These are phyloP conservation scores for Lampris megalopsis DNA, from an alignment of 2,113 vertebrate species.

Conservation along the genomic window DNA sequence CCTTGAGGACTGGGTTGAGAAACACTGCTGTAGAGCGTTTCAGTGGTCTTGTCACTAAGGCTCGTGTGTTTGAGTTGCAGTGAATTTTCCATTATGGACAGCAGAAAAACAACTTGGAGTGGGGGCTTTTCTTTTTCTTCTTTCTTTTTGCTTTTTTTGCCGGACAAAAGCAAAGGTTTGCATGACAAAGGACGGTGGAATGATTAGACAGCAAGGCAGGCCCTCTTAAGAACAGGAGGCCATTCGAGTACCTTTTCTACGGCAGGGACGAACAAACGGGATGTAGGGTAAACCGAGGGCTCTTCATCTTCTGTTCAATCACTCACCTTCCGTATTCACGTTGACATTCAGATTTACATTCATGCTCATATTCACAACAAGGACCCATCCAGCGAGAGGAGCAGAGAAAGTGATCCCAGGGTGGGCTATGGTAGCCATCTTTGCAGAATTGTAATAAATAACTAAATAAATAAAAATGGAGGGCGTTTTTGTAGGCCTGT, in stretches of 20 bases:
- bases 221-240: conserved; percentile 61
- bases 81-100: conserved; percentile 16
- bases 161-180: conserved; percentile 63
- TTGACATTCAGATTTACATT: conserved; percentile 51
- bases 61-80: conserved; percentile 2
- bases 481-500: not conserved
- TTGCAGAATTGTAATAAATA: no score
- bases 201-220: conserved; percentile 51
- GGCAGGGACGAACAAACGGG: conserved; percentile 70
- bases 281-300: conserved; percentile 53
- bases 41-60: not conserved
- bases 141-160: conserved; percentile 29
- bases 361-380: conserved; percentile 21
- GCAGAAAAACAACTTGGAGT: conserved; percentile 20
- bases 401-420: not conserved
- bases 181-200: conserved; percentile 64
- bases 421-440: conserved; percentile 35
- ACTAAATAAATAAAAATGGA: not conserved
- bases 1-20: no score
- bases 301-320: conserved; percentile 53
- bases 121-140: not conserved
- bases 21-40: not conserved
- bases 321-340: conserved; percentile 65
- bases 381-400: conserved; percentile 11
- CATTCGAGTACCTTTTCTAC: conserved; percentile 58